phyloP scores from a whole-genome alignment of 2,113 vertebrate genomes.

The Ascaphus truei region DNA sequence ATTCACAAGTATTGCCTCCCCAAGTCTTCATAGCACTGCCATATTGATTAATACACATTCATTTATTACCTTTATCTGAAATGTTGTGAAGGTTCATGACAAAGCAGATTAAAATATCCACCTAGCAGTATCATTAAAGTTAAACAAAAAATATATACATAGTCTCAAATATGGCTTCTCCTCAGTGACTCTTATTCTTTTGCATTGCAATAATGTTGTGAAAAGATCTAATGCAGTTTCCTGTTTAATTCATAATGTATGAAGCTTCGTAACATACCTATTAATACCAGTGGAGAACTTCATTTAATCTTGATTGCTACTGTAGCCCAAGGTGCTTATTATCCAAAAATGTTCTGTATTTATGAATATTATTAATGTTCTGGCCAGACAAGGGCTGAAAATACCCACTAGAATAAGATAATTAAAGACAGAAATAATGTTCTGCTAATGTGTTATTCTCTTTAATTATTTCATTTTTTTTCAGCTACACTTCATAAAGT shows the following conservation, averaged over 20 bases:
- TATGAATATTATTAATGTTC: conserved; percentile 73
- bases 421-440: conserved; percentile 65
- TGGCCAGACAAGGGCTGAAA: conserved; percentile 62
- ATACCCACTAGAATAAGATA: conserved; percentile 65
- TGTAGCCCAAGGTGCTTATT: conserved; percentile 63
- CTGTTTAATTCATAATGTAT: conserved; percentile 72
- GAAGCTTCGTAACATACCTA: conserved; percentile 60
- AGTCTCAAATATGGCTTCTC: conserved; percentile 42
- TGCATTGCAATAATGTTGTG: conserved; percentile 8
- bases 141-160: conserved; percentile 43
- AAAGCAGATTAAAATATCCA: conserved; percentile 76
- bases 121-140: conserved; percentile 62
- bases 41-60: conserved; percentile 77
- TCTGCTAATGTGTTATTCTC: conserved; percentile 49
- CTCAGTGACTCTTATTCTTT: conserved; percentile 34
- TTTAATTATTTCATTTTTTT: conserved; percentile 51
- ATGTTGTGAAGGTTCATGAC: conserved; percentile 65
- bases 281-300: conserved; percentile 74
- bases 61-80: conserved; percentile 81
- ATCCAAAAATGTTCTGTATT: conserved; percentile 73
- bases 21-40: conserved; percentile 66
- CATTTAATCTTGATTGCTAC: conserved; percentile 66
- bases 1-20: conserved; percentile 66
- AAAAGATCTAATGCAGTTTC: conserved; percentile 59
- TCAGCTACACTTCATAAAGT: conserved; percentile 42